These are phyloP conservation scores for Acomys russatus DNA, from an alignment of 2,797 vertebrate species.

Conservation along the genomic window DNA sequence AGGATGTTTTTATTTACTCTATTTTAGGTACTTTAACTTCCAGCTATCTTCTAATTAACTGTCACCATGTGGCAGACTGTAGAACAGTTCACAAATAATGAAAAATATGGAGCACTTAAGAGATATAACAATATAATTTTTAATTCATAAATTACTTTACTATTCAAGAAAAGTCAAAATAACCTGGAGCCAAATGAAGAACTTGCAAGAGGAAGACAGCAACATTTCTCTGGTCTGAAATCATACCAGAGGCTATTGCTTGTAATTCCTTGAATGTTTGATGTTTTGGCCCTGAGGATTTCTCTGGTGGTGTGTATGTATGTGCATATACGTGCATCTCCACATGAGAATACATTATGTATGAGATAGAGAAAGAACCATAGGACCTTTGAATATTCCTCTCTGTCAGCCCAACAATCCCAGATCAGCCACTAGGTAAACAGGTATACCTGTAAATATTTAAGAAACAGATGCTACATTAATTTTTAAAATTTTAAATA, in stretches of 20 bases:
- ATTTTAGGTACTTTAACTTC: constrained; percentile 47
- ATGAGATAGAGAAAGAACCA: background rate
- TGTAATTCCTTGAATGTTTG: constrained; percentile 1
- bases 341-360: background rate
- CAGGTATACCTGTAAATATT: background rate
- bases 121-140: background rate
- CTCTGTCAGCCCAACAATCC: background rate
- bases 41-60: constrained; percentile 55
- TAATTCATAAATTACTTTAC: constrained; percentile 5
- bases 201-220: background rate
- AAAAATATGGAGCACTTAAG: background rate
- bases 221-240: background rate
- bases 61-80: constrained; percentile 7
- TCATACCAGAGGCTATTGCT: background rate
- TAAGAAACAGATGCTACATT: constrained; percentile 4
- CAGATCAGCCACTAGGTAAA: constrained; percentile 19
- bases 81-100: background rate
- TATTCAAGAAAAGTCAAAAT: constrained; percentile 3
- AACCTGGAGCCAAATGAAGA: background rate
- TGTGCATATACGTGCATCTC: too few species aligned
- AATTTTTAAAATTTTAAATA: background rate
- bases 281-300: background rate
- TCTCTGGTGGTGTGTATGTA: background rate
- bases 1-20: constrained; percentile 51
- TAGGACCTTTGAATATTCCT: background rate